These are phyloP conservation scores for Hippopotamyrus pictus DNA, from an alignment of 2,797 vertebrate species.

Conservation along the genomic window DNA sequence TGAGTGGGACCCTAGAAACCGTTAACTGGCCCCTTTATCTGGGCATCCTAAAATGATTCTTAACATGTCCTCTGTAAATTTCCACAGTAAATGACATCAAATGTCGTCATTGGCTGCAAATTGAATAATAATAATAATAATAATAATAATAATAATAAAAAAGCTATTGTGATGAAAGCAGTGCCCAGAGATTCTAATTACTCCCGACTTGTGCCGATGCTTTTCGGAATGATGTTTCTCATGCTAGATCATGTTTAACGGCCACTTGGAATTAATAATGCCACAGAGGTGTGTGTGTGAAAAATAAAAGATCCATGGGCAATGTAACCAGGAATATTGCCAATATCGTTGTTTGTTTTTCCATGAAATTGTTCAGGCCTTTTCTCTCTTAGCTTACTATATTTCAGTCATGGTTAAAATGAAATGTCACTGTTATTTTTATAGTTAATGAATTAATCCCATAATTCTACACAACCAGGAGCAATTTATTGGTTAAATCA, in stretches of 20 bases:
- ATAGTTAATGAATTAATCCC: background rate
- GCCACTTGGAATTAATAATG: background rate
- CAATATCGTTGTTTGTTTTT: background rate
- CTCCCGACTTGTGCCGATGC: background rate
- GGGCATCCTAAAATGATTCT: background rate
- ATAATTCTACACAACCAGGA: background rate
- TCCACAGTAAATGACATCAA: background rate
- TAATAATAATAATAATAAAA: too few species aligned
- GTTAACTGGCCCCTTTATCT: background rate
- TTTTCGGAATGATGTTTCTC: background rate
- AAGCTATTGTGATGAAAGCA: background rate
- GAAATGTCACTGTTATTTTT: background rate
- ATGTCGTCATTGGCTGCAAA: background rate
- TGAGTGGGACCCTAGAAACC: background rate
- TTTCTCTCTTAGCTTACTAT: background rate
- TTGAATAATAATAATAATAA: background rate
- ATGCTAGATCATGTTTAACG: background rate
- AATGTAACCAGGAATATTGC: background rate
- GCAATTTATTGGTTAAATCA: background rate
- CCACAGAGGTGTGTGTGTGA: background rate
- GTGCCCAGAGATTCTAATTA: background rate
- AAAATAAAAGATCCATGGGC: background rate
- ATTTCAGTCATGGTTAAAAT: background rate
- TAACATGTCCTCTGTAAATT: background rate
- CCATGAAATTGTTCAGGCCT: background rate